phyloP scores from a whole-genome alignment of 2,888 invertebrate species.

The Campoplex capitator region DNA sequence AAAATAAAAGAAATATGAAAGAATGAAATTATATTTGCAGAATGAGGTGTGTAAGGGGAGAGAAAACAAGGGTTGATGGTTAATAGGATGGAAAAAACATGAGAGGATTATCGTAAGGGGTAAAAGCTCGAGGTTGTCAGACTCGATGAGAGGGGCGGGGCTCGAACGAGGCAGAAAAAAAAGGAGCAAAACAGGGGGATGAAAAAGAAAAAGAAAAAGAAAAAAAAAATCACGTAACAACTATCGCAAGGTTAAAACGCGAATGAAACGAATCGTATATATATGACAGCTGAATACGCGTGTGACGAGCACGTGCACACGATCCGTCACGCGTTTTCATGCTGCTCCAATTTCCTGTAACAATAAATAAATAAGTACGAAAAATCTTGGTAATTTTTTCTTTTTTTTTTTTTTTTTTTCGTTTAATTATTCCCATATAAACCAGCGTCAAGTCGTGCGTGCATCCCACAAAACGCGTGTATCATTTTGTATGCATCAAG shows the following conservation, averaged over 20 bases:
- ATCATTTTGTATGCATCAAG: slow-evolving; percentile 11
- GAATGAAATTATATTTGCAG: not conserved
- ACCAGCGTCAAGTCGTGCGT: slow-evolving; percentile 37
- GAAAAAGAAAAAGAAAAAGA: not conserved
- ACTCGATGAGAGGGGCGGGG: not conserved
- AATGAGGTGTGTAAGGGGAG: not conserved
- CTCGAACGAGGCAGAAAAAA: not conserved
- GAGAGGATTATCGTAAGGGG: slow-evolving; percentile 11
- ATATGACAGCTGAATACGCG: not conserved
- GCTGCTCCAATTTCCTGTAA: slow-evolving; percentile 1
- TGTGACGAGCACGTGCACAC: slow-evolving; percentile 49
- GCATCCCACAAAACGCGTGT: not conserved
- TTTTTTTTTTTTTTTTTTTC: not conserved
- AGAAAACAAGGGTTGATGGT: not conserved
- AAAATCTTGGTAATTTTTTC: not conserved
- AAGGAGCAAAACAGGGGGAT: not conserved
- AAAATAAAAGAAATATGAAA: not conserved
- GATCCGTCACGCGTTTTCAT: slow-evolving; percentile 52
- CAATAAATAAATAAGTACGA: not conserved
- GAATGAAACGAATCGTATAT: not conserved
- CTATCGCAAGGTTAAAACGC: slow-evolving; percentile 21
- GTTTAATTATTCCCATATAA: not conserved
- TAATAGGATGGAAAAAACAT: slow-evolving; percentile 1
- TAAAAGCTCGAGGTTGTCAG: slow-evolving; percentile 4
- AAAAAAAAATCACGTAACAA: slow-evolving; percentile 11